These are phyloP conservation scores for Protonemura montana DNA, from an alignment of 2,888 invertebrate species.

Conservation along the genomic window DNA sequence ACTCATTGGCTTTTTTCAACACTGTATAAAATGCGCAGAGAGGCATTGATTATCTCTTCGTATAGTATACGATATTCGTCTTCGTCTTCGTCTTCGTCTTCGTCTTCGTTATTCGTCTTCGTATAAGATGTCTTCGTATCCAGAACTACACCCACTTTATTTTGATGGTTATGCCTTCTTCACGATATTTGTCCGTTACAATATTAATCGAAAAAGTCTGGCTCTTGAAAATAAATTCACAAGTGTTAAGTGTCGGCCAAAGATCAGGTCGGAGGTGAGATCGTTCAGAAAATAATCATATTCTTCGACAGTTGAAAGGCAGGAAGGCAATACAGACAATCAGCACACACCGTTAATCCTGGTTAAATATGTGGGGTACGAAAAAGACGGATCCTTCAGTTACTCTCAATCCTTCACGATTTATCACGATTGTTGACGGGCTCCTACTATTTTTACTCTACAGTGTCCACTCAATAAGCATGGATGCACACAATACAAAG, in stretches of 20 bases:
- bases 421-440: background rate
- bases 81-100: too few relatives aligned
- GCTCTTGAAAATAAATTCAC: background rate
- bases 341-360: background rate
- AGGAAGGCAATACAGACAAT: background rate
- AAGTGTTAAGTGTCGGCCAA: constrained; percentile 9
- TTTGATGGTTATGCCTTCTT: background rate
- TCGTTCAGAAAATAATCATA: background rate
- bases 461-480: background rate
- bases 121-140: background rate
- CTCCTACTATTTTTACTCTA: background rate
- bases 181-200: background rate
- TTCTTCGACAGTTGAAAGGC: constrained; percentile 25
- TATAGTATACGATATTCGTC: too few relatives aligned
- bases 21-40: background rate
- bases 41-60: background rate
- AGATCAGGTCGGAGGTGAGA: constrained; percentile 1
- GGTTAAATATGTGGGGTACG: background rate
- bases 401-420: background rate
- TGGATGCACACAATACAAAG: background rate
- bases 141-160: background rate
- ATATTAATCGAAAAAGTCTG: background rate
- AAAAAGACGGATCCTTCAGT: background rate
- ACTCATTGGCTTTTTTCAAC: background rate
- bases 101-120: too few relatives aligned